A percentile compares a stretch with the other conserved stretches of the same genome.
Conservation (phyloP, 2,113 vertebrate genomes). For the Balaenoptera acutorostrata region DNA sequence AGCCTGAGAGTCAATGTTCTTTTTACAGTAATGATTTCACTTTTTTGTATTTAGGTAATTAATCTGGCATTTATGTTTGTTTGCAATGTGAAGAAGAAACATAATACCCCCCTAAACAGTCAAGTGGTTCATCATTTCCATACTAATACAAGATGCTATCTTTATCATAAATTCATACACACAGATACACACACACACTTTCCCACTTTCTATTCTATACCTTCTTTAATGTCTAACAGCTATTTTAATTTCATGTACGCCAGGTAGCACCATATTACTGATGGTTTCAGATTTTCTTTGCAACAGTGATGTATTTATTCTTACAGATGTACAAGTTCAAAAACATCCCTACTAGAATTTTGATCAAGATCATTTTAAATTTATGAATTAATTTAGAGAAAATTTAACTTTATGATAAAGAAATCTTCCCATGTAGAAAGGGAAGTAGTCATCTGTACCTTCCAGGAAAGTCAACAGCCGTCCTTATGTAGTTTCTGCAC, state of each 20-base stretch:
- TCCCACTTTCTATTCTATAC: neutral
- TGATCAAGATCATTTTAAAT: neutral
- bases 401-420: neutral
- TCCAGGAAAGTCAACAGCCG: neutral
- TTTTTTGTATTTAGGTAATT: neutral
- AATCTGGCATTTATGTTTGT: neutral
- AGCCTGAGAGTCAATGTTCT: neutral
- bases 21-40: neutral
- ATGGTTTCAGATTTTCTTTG: neutral
- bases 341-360: neutral
- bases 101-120: neutral
- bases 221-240: neutral
- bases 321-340: neutral
- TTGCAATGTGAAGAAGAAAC: neutral
- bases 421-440: neutral
- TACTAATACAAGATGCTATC: neutral
- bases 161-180: neutral
- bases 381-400: neutral
- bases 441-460: neutral
- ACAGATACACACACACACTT: neutral
- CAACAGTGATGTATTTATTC: neutral
- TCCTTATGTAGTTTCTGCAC: neutral
- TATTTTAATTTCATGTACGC: neutral
- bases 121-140: neutral
- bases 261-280: neutral